Percentiles rank a stretch among this genome's conserved stretches.
Evolutionary conservation across 2,113 vertebrate genomes (phyloP).

Genomic region (Varanus komodoensis): DNA sequence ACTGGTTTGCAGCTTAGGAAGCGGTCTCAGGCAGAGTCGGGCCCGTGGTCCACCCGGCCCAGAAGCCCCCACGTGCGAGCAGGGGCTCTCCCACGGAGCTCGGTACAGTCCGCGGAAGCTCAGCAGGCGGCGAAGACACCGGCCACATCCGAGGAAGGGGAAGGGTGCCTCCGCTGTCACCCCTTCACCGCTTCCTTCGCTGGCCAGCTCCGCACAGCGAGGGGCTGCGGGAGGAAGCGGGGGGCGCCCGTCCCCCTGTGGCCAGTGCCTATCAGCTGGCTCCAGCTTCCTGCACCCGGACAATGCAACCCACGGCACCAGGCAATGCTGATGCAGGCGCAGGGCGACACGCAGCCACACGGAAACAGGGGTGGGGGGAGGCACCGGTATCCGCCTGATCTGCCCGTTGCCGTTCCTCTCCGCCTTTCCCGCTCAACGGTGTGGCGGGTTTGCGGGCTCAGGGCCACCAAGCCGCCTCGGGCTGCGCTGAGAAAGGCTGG

Average conservation of each 20-base stretch:
- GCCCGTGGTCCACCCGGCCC: too few species aligned
- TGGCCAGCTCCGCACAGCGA: background rate
- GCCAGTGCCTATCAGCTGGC: fast-evolving
- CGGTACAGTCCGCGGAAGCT: too few species aligned
- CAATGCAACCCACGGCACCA: too few species aligned
- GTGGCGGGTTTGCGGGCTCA: background rate
- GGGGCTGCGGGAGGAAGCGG: background rate
- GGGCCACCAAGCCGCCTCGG: too few species aligned
- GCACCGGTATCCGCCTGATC: background rate
- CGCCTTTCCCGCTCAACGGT: background rate
- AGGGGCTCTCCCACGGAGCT: too few species aligned
- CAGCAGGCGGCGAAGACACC: too few species aligned
- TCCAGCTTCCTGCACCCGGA: background rate
- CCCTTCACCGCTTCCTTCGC: background rate
- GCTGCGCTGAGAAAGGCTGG: background rate
- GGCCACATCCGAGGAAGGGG: too few species aligned
- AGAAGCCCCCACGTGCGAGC: too few species aligned
- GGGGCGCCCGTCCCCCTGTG: background rate
- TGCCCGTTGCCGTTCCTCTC: too few species aligned
- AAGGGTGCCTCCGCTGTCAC: too few species aligned
- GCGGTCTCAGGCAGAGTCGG: too few species aligned
- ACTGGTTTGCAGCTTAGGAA: background rate
- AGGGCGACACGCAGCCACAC: too few species aligned
- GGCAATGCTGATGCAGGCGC: background rate
- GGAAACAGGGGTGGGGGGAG: background rate